Conservation (phyloP, 2,113 vertebrate species). For the Chaenogobius annularis region DNA sequence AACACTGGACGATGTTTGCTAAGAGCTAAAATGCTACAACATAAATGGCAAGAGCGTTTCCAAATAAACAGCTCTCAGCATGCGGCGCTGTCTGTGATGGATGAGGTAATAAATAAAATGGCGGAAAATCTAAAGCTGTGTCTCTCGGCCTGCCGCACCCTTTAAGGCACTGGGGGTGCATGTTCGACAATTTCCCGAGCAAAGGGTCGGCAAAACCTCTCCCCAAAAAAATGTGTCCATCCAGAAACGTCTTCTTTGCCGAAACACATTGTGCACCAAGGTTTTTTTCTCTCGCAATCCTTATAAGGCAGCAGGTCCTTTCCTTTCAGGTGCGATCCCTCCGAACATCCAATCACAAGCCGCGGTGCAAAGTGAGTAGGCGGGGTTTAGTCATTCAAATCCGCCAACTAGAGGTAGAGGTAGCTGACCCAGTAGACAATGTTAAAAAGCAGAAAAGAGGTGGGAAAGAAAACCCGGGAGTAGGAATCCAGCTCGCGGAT, state of each 20-base stretch:
- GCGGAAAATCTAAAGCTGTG: conserved; percentile 43
- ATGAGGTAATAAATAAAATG: conserved; percentile 58
- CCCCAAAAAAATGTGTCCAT: conserved; percentile 26
- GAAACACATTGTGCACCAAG: conserved; percentile 10
- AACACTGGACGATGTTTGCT: conserved; percentile 32
- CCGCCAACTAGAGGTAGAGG: conserved; percentile 88
- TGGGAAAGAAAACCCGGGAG: conserved; percentile 95
- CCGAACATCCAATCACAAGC: conserved; percentile 23
- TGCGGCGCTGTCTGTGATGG: conserved; percentile 43
- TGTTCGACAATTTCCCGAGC: conserved; percentile 48
- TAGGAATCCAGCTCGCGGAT: conserved; percentile 92
- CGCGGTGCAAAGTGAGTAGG: conserved; percentile 9
- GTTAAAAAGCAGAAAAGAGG: conserved; percentile 95
- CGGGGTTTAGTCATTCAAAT: background rate
- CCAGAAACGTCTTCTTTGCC: conserved; percentile 10
- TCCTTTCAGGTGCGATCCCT: conserved; percentile 17
- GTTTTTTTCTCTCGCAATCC: background rate
- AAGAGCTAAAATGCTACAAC: conserved; percentile 55
- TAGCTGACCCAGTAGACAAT: conserved; percentile 98
- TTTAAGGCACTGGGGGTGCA: conserved; percentile 83
- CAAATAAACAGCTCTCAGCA: conserved; percentile 53
- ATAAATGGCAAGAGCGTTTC: conserved; percentile 29
- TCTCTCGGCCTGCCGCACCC: conserved; percentile 57
- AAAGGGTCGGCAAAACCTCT: conserved; percentile 33
- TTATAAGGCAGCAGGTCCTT: conserved; percentile 17